Evolutionary conservation across 1,140 invertebrate genomes (phyloP), one percentile per base, ranked within the genome.

Genomic region (Copidosoma floridanum): DNA sequence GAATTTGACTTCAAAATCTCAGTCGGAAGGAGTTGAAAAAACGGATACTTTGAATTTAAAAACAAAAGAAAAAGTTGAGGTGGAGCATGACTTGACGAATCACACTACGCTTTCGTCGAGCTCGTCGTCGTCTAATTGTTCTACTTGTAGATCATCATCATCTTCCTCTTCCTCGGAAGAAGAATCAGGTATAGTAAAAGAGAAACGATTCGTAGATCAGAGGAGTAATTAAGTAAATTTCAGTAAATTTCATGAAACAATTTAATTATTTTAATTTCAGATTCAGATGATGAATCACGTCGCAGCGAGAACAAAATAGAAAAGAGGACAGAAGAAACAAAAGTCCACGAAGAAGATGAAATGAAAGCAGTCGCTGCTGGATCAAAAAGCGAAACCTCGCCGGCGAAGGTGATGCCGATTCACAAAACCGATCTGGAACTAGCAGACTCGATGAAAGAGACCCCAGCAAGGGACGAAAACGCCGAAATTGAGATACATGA

Each of bases 381-480:
- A n/a, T n/a, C n/a, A n/a, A 47, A 2, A 16, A 27, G 7, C 32
- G 24, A 48, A 44, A 18, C 7, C 23, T 56, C 53, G 12, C 47
- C 47, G 5, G 2, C 6, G 21, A 62, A 62, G 46, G 38, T 62
- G 5, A 44, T 56, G 26, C 5, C 23, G 24, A 52, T 57, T 21
- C 5, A 51, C 11, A 57, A 56, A 51, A 24, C 38, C 16, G 38
- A 62, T 3, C 1, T 56, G 27, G 40, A 57, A 38, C 16, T 62
- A 3, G 12, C 12, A 6, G n/a, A 57, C 1, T 16, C 11, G 11
- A 12, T 35, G 2, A 51, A 52, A 44, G 53, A 62, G 51, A 57
- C 37, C 6, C 47, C 60, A 18, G 38, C 21, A 4, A 62, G 57
- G 16, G 32, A 51, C 27, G 52, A 61, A 4, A 62, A 44, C 10